Percentiles rank a stretch among this genome's conserved stretches.
phyloP scores from a whole-genome alignment of 2,113 vertebrate genomes.

The Cololabis saira region DNA sequence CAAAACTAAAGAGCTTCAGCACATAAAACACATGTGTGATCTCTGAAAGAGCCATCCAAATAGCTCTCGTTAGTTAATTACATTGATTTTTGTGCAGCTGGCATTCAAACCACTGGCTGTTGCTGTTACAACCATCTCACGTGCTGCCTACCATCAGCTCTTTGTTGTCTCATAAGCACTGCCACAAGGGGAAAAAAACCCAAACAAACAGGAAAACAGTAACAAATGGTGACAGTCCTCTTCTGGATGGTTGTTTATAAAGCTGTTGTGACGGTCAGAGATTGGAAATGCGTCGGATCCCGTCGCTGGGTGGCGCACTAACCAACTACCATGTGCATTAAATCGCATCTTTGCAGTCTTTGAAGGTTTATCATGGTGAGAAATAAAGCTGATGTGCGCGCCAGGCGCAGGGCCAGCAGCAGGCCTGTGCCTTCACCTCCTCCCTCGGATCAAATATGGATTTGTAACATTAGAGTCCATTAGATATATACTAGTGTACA shows the following conservation, averaged over 20 bases:
- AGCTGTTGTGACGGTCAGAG: constrained; percentile 27
- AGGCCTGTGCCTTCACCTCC: constrained; percentile 9
- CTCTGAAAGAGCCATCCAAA: too few relatives aligned
- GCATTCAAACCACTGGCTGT: too few relatives aligned
- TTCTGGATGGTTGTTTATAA: constrained; percentile 25
- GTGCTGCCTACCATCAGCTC: too few relatives aligned
- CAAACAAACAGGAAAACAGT: too few relatives aligned
- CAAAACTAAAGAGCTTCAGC: too few relatives aligned
- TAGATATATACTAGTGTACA: too few relatives aligned
- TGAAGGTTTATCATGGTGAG: constrained; percentile 38
- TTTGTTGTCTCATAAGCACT: constrained; percentile 9
- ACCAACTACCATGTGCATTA: constrained; percentile 18
- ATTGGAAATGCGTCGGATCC: constrained; percentile 11
- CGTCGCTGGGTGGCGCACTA: constrained; percentile 62
- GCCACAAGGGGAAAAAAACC: background rate
- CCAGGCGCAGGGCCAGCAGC: constrained; percentile 18
- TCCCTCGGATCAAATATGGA: background rate
- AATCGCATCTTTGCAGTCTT: constrained; percentile 41
- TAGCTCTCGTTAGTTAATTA: too few relatives aligned
- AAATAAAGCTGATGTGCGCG: constrained; percentile 33
- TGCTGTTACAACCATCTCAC: too few relatives aligned
- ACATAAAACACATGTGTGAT: too few relatives aligned
- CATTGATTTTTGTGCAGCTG: too few relatives aligned
- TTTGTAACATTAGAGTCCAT: constrained; percentile 1
- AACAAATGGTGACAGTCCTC: constrained; percentile 13